phyloP scores from a whole-genome alignment of 2,888 invertebrate genomes.

The Eupithecia subumbrata region DNA sequence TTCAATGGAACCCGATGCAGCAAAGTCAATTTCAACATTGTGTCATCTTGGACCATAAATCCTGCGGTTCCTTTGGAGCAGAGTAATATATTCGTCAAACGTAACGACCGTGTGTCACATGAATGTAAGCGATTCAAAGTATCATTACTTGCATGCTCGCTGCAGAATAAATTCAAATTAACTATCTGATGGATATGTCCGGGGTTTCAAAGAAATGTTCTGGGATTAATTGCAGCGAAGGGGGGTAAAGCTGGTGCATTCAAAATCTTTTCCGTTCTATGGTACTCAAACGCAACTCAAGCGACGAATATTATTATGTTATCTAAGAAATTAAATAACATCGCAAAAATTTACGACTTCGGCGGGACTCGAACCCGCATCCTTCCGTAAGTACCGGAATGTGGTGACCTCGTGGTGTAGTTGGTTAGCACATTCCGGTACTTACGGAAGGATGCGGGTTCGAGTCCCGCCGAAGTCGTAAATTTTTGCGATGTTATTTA shows the following conservation, averaged over 20 bases:
- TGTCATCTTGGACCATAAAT: slow-evolving; percentile 43
- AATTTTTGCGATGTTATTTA: too few relatives aligned
- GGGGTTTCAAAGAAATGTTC: slow-evolving; percentile 46
- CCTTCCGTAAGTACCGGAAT: too few relatives aligned
- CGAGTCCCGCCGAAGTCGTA: too few relatives aligned
- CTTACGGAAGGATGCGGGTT: too few relatives aligned
- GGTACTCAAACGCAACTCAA: too few relatives aligned
- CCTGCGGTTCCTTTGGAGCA: slow-evolving; percentile 40
- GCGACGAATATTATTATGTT: too few relatives aligned
- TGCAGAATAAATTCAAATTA: slow-evolving; percentile 75
- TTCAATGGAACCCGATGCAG: slow-evolving; percentile 35
- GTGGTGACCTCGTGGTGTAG: too few relatives aligned
- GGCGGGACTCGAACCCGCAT: too few relatives aligned
- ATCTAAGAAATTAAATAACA: too few relatives aligned
- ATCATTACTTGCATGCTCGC: slow-evolving; percentile 57
- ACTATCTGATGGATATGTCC: slow-evolving; percentile 62
- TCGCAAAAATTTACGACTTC: too few relatives aligned
- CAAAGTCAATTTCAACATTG: slow-evolving; percentile 41
- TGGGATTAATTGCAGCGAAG: slow-evolving; percentile 25
- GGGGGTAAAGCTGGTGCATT: slow-evolving; percentile 6
- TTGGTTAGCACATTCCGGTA: too few relatives aligned
- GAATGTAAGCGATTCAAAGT: slow-evolving; percentile 45
- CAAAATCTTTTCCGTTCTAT: too few relatives aligned
- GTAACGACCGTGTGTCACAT: slow-evolving; percentile 47
- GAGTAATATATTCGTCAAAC: slow-evolving; percentile 47